Evolutionary conservation across 1,140 invertebrate species (phyloP), one percentile per base, ranked within the genome.

Genomic region (Hypsibius dujardini): DNA sequence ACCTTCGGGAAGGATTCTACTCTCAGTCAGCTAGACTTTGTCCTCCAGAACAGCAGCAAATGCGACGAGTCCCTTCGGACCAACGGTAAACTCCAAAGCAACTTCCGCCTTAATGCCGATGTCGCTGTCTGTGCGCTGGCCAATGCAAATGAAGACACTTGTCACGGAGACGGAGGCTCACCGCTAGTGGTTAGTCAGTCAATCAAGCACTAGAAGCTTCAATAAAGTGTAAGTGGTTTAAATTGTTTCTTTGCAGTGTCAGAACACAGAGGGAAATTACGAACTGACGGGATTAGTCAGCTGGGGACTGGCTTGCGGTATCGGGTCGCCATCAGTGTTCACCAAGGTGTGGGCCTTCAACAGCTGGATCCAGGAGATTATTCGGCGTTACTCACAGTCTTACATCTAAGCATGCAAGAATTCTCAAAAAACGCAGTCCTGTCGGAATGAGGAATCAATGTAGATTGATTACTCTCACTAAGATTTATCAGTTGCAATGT

Each of bases 301-400:
- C 1, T 91, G 89, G 89, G 91, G 91, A 72, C 93, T 94, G 77
- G 90, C 90, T 71, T 94, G 90, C 79, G 90, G 90, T 1, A 81
- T 86, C 59, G 88, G 92, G 78, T 90, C 93, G 15, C 90, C 90
- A 15, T 90, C 90, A 47, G 90, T 95, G 69, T 95, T 94, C 79
- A 90, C 92, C 42, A 94, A 93, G 82, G 90, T 94, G 2, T 91
- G 89, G 28, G 87, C 90, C 2, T 94, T 93, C 79, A 92, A 94
- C 74, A 90, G 90, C 69, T 95, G 91, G 91, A 93, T 95, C 3
- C 62, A 67, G 45, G 62, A 67, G 42, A 67, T 67, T 67, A 42
- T 67, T 42, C 62, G 62, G 3, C 12, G 62, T 15, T 67, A 67
- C 45, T 67, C 12, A 15, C 50, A 56, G 50, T 56, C 50, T 56